Percentiles rank a stretch among this genome's conserved stretches.
Conservation (phyloP, 2,888 invertebrate species). For the Siphlonurus alternatus region DNA sequence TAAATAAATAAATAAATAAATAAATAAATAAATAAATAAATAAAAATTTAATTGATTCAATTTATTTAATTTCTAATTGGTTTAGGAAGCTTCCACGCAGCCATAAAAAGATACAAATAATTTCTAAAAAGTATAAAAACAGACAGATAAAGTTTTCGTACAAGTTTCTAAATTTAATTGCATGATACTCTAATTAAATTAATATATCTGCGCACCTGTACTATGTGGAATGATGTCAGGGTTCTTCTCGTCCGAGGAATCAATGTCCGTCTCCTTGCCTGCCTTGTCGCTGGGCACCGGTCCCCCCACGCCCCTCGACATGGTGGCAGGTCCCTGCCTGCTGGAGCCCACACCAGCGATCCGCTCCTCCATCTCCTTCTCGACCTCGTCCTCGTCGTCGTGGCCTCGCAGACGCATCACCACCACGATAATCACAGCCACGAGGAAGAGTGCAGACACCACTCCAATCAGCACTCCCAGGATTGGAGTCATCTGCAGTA, state of each 20-base stretch:
- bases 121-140: too few relatives aligned
- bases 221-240: slow-evolving; percentile 40
- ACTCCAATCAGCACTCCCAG: slow-evolving; percentile 34
- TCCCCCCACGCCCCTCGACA: slow-evolving; percentile 11
- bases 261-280: slow-evolving; percentile 31
- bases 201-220: slow-evolving; percentile 30
- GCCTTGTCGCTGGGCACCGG: slow-evolving; percentile 28
- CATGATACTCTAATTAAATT: too few relatives aligned
- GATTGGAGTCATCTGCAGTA: slow-evolving; percentile 36
- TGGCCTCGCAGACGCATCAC: slow-evolving; percentile 31
- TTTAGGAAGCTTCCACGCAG: too few relatives aligned
- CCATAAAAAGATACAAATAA: too few relatives aligned
- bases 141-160: too few relatives aligned
- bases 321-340: slow-evolving; percentile 6
- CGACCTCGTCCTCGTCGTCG: slow-evolving; percentile 15
- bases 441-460: slow-evolving; percentile 33
- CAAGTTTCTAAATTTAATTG: too few relatives aligned
- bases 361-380: slow-evolving; percentile 17
- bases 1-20: too few relatives aligned
- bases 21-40: neutral
- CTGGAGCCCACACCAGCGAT: slow-evolving; percentile 7
- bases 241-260: slow-evolving; percentile 37
- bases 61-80: too few relatives aligned
- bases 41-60: neutral
- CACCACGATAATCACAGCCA: slow-evolving; percentile 32